Conservation (phyloP, 2,113 vertebrate species). For the Psilopsiagon aurifrons region DNA sequence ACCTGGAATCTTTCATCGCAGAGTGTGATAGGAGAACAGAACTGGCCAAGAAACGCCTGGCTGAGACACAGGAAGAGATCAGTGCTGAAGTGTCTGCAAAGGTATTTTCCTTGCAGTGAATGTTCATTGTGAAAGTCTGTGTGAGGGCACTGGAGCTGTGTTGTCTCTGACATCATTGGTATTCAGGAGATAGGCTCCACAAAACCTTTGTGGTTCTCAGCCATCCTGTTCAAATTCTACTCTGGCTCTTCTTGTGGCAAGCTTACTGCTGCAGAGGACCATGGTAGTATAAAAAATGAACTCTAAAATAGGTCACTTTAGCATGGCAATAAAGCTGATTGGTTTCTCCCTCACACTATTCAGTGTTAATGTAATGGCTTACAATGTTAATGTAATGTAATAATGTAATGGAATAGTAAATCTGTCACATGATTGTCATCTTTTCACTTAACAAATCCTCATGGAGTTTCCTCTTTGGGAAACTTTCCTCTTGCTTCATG, state of each 20-base stretch:
- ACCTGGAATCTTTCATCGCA: conserved; percentile 96
- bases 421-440: not conserved
- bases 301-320: not conserved
- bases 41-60: conserved; percentile 95
- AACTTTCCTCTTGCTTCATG: not conserved
- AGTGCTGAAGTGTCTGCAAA: conserved; percentile 97
- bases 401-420: not conserved
- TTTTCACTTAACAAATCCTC: not conserved
- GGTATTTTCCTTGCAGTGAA: conserved; percentile 69
- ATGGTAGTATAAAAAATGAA: rapidly evolving
- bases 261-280: not conserved
- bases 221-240: not conserved
- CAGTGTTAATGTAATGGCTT: not conserved
- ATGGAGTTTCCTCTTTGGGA: not conserved
- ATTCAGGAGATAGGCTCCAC: not conserved
- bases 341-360: not conserved
- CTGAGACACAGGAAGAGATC: conserved; percentile 98
- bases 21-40: conserved; percentile 98
- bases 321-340: not conserved
- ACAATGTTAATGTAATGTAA: not conserved
- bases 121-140: not conserved
- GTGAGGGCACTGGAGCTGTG: not conserved
- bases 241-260: not conserved
- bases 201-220: not conserved
- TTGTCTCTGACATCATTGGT: not conserved